phyloP scores from a whole-genome alignment of 2,888 invertebrate species.

The Proisotoma minuta region DNA sequence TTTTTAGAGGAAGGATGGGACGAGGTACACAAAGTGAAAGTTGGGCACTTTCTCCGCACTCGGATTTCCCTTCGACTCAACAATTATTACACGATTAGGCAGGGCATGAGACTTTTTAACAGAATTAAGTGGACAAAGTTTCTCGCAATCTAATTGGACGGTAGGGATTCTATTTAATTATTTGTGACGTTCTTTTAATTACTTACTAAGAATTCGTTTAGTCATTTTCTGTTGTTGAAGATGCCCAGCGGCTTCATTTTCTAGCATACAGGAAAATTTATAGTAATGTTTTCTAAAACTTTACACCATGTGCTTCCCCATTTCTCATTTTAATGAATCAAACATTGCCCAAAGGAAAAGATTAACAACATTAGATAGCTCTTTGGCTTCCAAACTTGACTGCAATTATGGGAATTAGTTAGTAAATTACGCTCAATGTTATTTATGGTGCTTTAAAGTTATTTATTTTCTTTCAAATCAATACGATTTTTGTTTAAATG shows the following conservation, averaged over 20 bases:
- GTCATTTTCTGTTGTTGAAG: not conserved
- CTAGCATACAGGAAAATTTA: not conserved
- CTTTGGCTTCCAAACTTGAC: too few relatives aligned
- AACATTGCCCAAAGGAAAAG: not conserved
- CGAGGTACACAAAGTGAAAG: not conserved
- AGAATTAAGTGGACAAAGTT: constrained; percentile 5
- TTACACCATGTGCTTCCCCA: constrained; percentile 8
- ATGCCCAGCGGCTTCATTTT: not conserved
- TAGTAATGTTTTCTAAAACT: constrained; percentile 2
- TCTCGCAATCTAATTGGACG: constrained; percentile 12
- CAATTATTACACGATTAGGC: constrained; percentile 13
- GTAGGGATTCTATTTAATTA: constrained; percentile 16
- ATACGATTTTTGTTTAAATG: too few relatives aligned
- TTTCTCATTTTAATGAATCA: constrained; percentile 9
- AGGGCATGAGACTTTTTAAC: constrained; percentile 6
- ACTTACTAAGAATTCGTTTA: constrained; percentile 5
- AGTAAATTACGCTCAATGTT: too few relatives aligned
- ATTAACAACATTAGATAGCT: too few relatives aligned
- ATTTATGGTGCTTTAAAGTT: too few relatives aligned
- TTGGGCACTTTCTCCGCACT: not conserved
- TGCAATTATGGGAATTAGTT: too few relatives aligned
- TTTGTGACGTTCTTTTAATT: constrained; percentile 18
- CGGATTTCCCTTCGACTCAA: not conserved
- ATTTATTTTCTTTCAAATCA: too few relatives aligned
- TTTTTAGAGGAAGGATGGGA: too few relatives aligned